phyloP scores from a whole-genome alignment of 2,888 invertebrate species.

The Syritta pipiens region DNA sequence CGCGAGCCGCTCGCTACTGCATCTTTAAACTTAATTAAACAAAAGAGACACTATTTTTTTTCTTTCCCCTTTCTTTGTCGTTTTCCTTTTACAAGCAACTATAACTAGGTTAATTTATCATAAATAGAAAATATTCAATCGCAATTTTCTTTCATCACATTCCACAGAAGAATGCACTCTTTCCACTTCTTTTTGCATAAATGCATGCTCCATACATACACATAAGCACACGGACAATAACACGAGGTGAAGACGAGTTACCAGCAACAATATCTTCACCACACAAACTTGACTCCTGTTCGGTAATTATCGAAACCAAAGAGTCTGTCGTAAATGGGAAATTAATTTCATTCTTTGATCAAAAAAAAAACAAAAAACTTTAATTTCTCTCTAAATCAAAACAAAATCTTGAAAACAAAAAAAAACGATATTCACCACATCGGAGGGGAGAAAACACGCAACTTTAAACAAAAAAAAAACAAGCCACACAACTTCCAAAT shows the following conservation, averaged over 20 bases:
- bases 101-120: conserved; percentile 52
- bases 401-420: too few relatives aligned
- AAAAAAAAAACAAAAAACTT: too few relatives aligned
- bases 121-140: conserved; percentile 51
- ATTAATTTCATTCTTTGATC: too few relatives aligned
- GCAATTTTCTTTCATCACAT: conserved; percentile 43
- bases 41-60: not conserved
- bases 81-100: conserved; percentile 10
- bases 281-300: conserved; percentile 17
- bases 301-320: too few relatives aligned
- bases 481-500: conserved; percentile 49
- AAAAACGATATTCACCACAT: conserved; percentile 21
- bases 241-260: conserved; percentile 47
- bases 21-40: not conserved
- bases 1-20: not conserved
- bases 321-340: too few relatives aligned
- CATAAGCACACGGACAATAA: conserved; percentile 22
- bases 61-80: not conserved
- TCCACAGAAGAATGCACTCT: conserved; percentile 57
- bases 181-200: conserved; percentile 50
- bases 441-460: not conserved
- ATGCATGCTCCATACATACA: conserved; percentile 26
- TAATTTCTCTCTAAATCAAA: too few relatives aligned
- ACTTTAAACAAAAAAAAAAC: conserved; percentile 22
- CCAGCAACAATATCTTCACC: conserved; percentile 17